phyloP scores from a whole-genome alignment of 2,797 vertebrate genomes.

The Borostomias antarcticus region DNA sequence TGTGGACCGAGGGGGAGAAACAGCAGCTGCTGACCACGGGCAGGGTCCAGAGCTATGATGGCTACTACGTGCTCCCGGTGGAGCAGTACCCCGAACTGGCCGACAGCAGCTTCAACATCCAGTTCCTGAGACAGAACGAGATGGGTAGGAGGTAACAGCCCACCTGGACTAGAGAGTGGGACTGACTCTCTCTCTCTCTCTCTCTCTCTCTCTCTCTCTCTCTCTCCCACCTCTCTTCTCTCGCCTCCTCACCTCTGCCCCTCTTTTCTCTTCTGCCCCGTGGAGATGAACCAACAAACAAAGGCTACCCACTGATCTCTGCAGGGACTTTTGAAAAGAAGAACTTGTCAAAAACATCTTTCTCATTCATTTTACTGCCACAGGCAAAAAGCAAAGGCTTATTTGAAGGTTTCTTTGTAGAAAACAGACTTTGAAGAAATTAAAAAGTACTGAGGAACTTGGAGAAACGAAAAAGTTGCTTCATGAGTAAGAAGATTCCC shows the following conservation, averaged over 20 bases:
- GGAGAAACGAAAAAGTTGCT: slow-evolving; percentile 77
- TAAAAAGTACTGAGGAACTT: slow-evolving; percentile 87
- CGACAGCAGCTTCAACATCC: slow-evolving; percentile 99
- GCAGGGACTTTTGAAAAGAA: slow-evolving; percentile 88
- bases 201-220: slow-evolving; percentile 44
- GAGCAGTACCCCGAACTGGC: slow-evolving; percentile 99
- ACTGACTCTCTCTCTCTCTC: slow-evolving; percentile 39
- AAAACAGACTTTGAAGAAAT: slow-evolving; percentile 74
- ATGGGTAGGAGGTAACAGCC: slow-evolving; percentile 99
- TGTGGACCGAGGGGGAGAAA: slow-evolving; percentile 98
- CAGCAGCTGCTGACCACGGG: slow-evolving; percentile 94
- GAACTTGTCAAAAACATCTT: slow-evolving; percentile 83
- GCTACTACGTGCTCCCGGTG: slow-evolving; percentile 96
- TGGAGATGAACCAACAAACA: slow-evolving; percentile 89
- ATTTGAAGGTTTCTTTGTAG: slow-evolving; percentile 65
- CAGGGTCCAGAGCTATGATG: slow-evolving; percentile 96
- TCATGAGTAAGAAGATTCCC: slow-evolving; percentile 82
- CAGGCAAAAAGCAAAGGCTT: slow-evolving; percentile 82
- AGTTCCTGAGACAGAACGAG: slow-evolving; percentile 99
- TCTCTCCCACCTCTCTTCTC: slow-evolving; percentile 41
- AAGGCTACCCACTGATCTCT: slow-evolving; percentile 91
- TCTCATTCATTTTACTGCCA: slow-evolving; percentile 91
- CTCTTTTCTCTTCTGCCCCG: slow-evolving; percentile 76
- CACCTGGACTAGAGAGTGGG: slow-evolving; percentile 75
- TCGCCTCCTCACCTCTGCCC: slow-evolving; percentile 58